Evolutionary conservation across 2,113 vertebrate species (phyloP).

Genomic region (Plotosus lineatus): DNA sequence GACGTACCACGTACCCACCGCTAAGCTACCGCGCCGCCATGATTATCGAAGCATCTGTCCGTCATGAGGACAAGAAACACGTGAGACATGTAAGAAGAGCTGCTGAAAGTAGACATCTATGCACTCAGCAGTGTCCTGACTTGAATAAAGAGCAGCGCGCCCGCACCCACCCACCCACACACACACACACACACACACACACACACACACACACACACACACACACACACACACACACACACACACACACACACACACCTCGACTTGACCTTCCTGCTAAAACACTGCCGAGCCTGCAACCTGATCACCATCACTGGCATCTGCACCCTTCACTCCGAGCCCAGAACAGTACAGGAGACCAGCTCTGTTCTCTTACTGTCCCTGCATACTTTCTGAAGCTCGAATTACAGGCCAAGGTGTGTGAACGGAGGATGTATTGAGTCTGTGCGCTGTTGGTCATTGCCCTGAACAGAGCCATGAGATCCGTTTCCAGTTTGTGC

Average conservation of each 20-base stretch:
- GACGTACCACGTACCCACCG: too few relatives aligned
- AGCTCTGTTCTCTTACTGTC: background rate
- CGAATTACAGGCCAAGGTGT: conserved; percentile 1
- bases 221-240: background rate
- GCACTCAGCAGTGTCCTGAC: background rate
- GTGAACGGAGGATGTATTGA: background rate
- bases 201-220: background rate
- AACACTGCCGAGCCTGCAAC: background rate
- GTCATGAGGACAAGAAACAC: background rate
- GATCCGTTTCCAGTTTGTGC: too few relatives aligned
- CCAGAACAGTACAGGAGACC: background rate
- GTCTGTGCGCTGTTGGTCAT: too few relatives aligned
- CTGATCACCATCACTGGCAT: conserved; percentile 9
- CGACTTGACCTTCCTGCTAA: background rate
- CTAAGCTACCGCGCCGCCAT: too few relatives aligned
- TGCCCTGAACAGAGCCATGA: too few relatives aligned
- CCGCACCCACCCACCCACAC: too few relatives aligned
- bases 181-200: background rate
- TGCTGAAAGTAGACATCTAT: background rate
- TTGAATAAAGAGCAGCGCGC: background rate
- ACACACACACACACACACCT: background rate
- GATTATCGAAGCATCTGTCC: background rate
- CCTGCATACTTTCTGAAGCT: background rate
- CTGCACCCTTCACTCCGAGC: background rate
- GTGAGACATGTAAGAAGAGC: background rate